phyloP scores from a whole-genome alignment of 2,888 invertebrate genomes.

The Lobophora halterata region DNA sequence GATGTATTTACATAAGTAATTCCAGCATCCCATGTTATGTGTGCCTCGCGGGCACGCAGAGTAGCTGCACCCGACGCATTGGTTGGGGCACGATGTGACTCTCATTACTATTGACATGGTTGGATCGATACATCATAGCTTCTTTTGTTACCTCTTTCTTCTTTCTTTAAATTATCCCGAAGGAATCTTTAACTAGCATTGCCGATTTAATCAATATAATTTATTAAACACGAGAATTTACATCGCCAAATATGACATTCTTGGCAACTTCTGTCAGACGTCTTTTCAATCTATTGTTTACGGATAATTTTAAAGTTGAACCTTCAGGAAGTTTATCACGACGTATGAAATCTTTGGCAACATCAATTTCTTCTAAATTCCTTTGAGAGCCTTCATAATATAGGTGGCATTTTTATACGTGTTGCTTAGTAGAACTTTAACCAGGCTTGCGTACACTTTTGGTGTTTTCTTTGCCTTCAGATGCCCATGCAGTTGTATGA shows the following conservation, averaged over 20 bases:
- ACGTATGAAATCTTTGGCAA: background rate
- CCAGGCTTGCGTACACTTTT: constrained; percentile 43
- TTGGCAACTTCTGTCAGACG: constrained; percentile 13
- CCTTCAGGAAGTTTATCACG: constrained; percentile 1
- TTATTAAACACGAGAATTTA: constrained; percentile 12
- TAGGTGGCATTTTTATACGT: constrained; percentile 47
- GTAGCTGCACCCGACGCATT: constrained; percentile 14
- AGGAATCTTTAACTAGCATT: constrained; percentile 23
- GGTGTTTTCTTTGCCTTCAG: constrained; percentile 39
- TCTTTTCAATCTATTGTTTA: constrained; percentile 6
- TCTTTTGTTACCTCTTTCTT: constrained; percentile 15
- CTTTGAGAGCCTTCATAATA: constrained; percentile 31
- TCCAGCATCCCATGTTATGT: constrained; percentile 9
- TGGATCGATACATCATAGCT: constrained; percentile 20
- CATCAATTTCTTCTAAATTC: constrained; percentile 13
- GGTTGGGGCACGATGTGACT: constrained; percentile 13
- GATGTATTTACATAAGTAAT: constrained; percentile 21
- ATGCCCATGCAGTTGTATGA: constrained; percentile 47
- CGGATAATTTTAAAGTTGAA: background rate
- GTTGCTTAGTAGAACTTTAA: constrained; percentile 45
- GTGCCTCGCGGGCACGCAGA: constrained; percentile 7
- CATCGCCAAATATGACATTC: constrained; percentile 4
- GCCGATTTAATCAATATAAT: too few relatives aligned
- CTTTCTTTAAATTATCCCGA: background rate
- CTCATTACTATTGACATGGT: constrained; percentile 17